Base-by-base conservation (phyloP, 1,140 invertebrate species). In the Ganaspis sp. region DNA sequence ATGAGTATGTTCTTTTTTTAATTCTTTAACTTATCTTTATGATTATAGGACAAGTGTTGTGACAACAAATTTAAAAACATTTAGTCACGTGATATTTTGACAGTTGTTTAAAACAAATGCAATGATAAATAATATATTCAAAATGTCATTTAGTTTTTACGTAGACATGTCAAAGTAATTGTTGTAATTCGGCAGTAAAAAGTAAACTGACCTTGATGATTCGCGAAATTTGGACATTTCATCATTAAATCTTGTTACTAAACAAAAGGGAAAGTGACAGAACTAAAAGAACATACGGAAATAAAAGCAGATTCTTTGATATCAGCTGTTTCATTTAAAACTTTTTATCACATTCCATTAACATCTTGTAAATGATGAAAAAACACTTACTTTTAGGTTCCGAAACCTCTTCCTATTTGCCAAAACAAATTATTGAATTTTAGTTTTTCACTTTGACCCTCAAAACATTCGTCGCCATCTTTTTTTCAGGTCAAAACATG, bases 71-170 rank as follows among this genome's bases (percentile, higher is more conserved):
- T 64, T 64, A 21, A 64, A 64, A 64, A 64, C 58, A 64, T 29
- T 21, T 29, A 29, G 58, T 64, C 58, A 64, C 58, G 58, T 64
- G 58, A 64, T 64, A 64, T 29, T 64, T 29, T 64, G 58, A 64
- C 58, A 64, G 58, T 26, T 49, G n/a, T 17, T 49, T 15, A 64
- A 29, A 29, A 26, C 12, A 64, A 64, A 15, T 29, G 58, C 23
- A 26, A 15, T 64, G 58, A 15, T 26, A 64, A 64, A 64, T 64
- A 64, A 49, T 45, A n/a, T n/a, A 0, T 49, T 17, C 9, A 15
- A 29, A 9, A 26, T 29, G 58, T 64, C 21, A 64, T n/a, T 34
- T n/a, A 15, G 29, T 58, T 17, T 15, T n/a, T 64, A 8, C 15
- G 9, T 4, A 49, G 15, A 26, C 26, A 29, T 4, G 4, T 29